Base-by-base conservation (phyloP, 1,140 invertebrate species). In the Marisa cornuarietis region DNA sequence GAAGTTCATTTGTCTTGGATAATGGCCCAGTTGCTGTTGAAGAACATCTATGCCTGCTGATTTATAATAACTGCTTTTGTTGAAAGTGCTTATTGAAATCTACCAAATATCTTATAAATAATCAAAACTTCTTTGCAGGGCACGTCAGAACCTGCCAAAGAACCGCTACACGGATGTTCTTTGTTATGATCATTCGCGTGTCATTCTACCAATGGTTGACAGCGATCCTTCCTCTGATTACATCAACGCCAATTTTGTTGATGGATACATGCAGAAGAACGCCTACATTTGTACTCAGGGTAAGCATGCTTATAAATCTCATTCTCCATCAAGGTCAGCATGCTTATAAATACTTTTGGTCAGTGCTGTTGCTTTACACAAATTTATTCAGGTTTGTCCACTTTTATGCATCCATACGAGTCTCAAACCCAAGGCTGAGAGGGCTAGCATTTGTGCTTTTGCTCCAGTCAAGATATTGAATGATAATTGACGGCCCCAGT, bases 201-300 rank as follows among this genome's bases (percentile, higher is more conserved):
- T 99, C 69, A 93, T 95, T 77, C 92, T 99, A 49, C 94, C 94
- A 9, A 92, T 80, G 3, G 71, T 76, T 81, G 94, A 93, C 68
- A 93, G 93, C 80, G 96, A 97, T 83, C 92, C 94, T 22, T 93
- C 93, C 80, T 94, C 95, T 63, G 97, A 98, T 92, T 99, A 99
- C 88, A 98, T 99, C 87, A 98, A 99, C 92, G 98, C 97, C 52
- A 99, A 99, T 93, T 99, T 95, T 92, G 97, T 99, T 52, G 97
- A 99, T 92, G 97, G 98, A 8, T 99, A 99, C 91, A 97, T 97
- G 90, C 97, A 99, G 90, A 97, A 97, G 88, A 97, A 98, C 92
- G 97, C 97, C 68, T 99, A 98, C 91, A 99, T 99, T 89, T 98
- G 95, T 83, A 98, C 97, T 84, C 98, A 99, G 94, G 97, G 95